A percentile compares a stretch with the other conserved stretches of the same genome.
phyloP scores from a whole-genome alignment of 2,113 vertebrate genomes.

The Orycteropus afer region DNA sequence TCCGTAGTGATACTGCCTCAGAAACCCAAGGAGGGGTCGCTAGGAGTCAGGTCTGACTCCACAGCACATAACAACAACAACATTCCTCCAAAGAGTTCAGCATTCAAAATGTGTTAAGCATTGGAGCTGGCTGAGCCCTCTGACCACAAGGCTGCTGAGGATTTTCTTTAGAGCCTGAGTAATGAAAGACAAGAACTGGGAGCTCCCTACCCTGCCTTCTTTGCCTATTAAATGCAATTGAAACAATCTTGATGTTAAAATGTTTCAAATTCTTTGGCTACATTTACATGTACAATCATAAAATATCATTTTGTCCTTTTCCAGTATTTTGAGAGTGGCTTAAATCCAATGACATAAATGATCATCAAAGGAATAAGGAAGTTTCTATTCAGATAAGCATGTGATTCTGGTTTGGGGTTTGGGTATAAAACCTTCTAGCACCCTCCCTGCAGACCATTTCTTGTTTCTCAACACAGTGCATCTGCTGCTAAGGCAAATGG shows the following conservation, averaged over 20 bases:
- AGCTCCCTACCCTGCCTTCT: background rate
- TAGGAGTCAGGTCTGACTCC: too few species aligned
- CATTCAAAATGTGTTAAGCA: background rate
- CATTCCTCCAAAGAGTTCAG: background rate
- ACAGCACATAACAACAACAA: background rate
- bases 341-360: background rate
- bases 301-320: conserved; percentile 23
- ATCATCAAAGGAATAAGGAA: background rate
- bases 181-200: background rate
- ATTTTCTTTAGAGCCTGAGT: background rate
- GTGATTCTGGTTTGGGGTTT: background rate
- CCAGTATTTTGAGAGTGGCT: background rate
- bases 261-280: conserved; percentile 8
- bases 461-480: background rate
- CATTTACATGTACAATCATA: background rate
- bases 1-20: too few species aligned
- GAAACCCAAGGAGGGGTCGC: too few species aligned
- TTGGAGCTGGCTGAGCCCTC: background rate
- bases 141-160: background rate
- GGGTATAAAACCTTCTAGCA: background rate
- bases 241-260: background rate
- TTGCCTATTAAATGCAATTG: background rate
- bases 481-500: conserved; percentile 11
- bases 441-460: rapidly evolving
- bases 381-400: background rate